phyloP scores from a whole-genome alignment of 1,140 invertebrate genomes.

The Drosophila kanapiae region DNA sequence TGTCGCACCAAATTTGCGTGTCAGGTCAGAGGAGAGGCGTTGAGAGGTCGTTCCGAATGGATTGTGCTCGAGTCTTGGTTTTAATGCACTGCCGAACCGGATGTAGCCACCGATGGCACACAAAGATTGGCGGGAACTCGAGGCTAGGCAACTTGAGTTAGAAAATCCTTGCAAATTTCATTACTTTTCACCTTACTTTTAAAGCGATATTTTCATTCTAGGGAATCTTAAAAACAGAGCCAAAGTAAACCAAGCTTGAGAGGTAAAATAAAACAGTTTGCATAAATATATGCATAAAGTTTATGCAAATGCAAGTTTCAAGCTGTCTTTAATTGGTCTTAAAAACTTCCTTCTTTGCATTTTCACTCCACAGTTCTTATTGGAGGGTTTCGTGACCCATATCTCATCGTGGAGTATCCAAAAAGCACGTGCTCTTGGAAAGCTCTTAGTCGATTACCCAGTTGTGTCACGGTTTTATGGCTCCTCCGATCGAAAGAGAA shows the following conservation, averaged over 20 bases:
- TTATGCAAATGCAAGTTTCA: too few relatives aligned
- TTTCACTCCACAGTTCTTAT: not conserved
- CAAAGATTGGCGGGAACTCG: slow-evolving; percentile 41
- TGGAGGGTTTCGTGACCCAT: slow-evolving; percentile 4
- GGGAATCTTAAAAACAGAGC: not conserved
- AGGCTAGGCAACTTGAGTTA: slow-evolving; percentile 12
- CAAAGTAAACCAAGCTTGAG: too few relatives aligned
- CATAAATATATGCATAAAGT: not conserved
- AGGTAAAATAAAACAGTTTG: not conserved
- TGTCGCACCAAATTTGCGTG: slow-evolving; percentile 62
- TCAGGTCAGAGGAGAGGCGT: slow-evolving; percentile 45
- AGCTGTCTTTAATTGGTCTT: not conserved
- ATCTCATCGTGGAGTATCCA: not conserved
- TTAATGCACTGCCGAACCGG: slow-evolving; percentile 35
- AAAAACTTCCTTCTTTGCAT: not conserved
- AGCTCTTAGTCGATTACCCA: slow-evolving; percentile 25
- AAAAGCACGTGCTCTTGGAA: slow-evolving; percentile 20
- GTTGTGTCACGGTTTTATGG: slow-evolving; percentile 36
- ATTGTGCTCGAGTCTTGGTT: slow-evolving; percentile 33
- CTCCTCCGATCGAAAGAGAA: slow-evolving; percentile 30
- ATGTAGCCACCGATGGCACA: slow-evolving; percentile 41
- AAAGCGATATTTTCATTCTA: not conserved
- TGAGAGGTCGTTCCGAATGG: slow-evolving; percentile 45
- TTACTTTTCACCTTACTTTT: not conserved
- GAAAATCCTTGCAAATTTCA: not conserved